Base-by-base conservation (phyloP, 2,888 invertebrate genomes). In the Caenorhabditis sinica region DNA sequence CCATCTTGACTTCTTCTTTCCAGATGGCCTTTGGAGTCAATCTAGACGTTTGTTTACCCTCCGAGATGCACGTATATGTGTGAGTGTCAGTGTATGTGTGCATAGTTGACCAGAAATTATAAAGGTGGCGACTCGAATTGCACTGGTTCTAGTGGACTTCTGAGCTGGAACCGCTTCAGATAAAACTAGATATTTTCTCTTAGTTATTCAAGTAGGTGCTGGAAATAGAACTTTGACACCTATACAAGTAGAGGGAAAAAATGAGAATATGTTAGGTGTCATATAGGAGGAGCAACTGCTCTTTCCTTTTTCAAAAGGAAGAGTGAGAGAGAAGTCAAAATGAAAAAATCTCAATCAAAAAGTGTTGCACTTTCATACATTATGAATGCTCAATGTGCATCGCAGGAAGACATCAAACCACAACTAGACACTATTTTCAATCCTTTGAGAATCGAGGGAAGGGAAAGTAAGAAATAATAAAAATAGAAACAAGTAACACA, bases 341-440 rank as follows among this genome's bases (percentile, higher is more conserved):
- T 33, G 36, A 43, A 53, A 45, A 65, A 56, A 56, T 53, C 68
- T 53, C 68, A 53, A 68, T 68, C 68, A 68, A 68, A 68, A 51
- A 36, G n/a, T 56, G 69, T 69, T 56, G 69, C 56, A 69, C 56
- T 69, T 36, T 53, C 33, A 43, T 33, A 30, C 30, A 40, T 40
- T 56, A 69, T 56, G 69, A 69, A 69, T 53, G 33, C 11, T 23
- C 53, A 53, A 53, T 56, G 69, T 56, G 33, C 33, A 68, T 30
- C 28, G 33, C 33, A n/a, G 9, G 11, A 51, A 56, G n/a, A 17
- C 68, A 56, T 40, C 69, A 56, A 69, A 69, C 9, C 69, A 56
- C 56, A 40, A 53, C 20, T 33, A 30, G 28, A 60, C 61, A 20
- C 20, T 36, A 36, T 9, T 36, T 8, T 36, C 11, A 30, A 58